These are phyloP conservation scores for Polyergus mexicanus DNA, from an alignment of 1,140 invertebrate genomes.

Conservation along the genomic window DNA sequence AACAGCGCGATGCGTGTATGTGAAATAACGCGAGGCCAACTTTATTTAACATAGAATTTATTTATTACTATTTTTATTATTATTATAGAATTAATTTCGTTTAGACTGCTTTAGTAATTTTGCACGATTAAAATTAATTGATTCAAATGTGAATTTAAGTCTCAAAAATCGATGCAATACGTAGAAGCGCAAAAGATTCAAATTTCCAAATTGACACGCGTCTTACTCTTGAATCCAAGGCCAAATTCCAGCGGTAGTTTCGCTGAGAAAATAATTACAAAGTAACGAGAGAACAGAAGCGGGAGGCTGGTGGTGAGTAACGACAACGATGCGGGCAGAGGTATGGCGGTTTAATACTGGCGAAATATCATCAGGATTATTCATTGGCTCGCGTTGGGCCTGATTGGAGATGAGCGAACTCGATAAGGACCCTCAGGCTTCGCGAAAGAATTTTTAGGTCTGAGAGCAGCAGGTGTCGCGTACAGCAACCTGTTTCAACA, in stretches of 20 bases:
- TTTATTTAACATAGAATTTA: background rate
- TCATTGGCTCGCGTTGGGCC: slow-evolving; percentile 57
- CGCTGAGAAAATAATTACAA: slow-evolving; percentile 60
- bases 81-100: slow-evolving; percentile 4
- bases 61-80: too few species aligned
- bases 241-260: slow-evolving; percentile 56
- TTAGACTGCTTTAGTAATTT: background rate
- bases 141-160: background rate
- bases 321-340: slow-evolving; percentile 39
- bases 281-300: slow-evolving; percentile 47
- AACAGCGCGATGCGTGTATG: background rate
- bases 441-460: slow-evolving; percentile 70
- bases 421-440: slow-evolving; percentile 67
- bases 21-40: background rate
- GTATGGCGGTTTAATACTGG: slow-evolving; percentile 59
- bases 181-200: background rate
- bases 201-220: background rate
- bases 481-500: slow-evolving; percentile 68
- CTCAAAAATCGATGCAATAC: background rate
- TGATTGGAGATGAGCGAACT: slow-evolving; percentile 75
- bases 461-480: slow-evolving; percentile 73
- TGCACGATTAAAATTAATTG: slow-evolving; percentile 4
- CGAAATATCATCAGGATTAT: slow-evolving; percentile 73
- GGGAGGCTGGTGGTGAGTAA: slow-evolving; percentile 51
- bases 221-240: slow-evolving; percentile 17